Evolutionary conservation across 2,888 invertebrate species (phyloP), one percentile per base, ranked within the genome.

Genomic region (Leptinotarsa rubiginosa): DNA sequence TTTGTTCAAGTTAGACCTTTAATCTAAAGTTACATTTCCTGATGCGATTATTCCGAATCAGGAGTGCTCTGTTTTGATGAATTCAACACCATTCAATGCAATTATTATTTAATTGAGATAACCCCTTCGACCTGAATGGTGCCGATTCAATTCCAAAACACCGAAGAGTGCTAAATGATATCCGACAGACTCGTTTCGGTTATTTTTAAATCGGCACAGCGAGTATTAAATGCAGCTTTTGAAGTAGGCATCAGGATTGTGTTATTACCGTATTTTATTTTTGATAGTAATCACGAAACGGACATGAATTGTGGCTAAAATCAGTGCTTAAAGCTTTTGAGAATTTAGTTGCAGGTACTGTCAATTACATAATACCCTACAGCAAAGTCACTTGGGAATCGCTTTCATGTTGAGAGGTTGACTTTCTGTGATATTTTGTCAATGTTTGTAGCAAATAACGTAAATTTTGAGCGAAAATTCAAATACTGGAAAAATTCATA

Each of bases 81-180:
- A 62, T 41, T 62, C 31, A 5, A 62, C 62, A 62, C 62, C 41
- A 62, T 62, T 31, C 31, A 31, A 41, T 31, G 10, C 31, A 62
- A 62, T 62, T 62, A 62, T 62, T 62, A 62, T 41, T 62, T 16
- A 62, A 68, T 41, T 12, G 68, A 25, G 68, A 68, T 68, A 68
- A 68, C 68, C 68, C 31, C 47, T 13, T 47, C 12, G 47, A 69
- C 69, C 59, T n/a, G 54, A 47, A 25, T 69, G 41, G 56, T 54
- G 50, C 69, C 15, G 47, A 47, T 47, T 56, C 52, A 69, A 69
- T 56, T 69, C 47, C 20, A 22, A 69, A 69, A 56, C 47, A 47
- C 41, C 59, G 41, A 56, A 56, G 69, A 54, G 56, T 31, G 62
- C 62, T 56, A 69, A 69, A 69, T 56, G 56, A 69, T 69, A 47